Conservation (phyloP, 2,888 invertebrate species). For the Campoletis raptor region DNA sequence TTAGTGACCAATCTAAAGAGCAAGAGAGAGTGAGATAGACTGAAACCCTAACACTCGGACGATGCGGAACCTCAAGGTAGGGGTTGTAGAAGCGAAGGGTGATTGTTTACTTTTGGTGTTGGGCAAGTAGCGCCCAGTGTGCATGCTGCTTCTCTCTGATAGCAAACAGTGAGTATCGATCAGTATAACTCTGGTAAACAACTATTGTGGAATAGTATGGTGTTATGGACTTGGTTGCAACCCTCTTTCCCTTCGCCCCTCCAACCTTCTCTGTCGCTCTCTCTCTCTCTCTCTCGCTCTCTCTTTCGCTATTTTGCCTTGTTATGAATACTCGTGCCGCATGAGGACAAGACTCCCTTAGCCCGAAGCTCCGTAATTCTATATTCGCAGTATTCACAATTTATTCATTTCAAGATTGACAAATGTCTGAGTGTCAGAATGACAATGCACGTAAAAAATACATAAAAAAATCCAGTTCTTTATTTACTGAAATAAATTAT, state of each 20-base stretch:
- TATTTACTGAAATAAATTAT: not conserved
- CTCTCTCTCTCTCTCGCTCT: not conserved
- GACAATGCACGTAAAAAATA: not conserved
- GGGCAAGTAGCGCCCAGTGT: constrained; percentile 83
- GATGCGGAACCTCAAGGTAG: constrained; percentile 66
- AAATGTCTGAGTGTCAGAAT: not conserved
- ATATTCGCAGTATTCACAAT: constrained; percentile 79
- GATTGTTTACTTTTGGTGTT: constrained; percentile 83
- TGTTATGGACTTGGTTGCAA: constrained; percentile 76
- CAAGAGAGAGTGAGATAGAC: constrained; percentile 47
- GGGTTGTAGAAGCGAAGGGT: constrained; percentile 70
- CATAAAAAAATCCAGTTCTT: not conserved
- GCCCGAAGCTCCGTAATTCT: constrained; percentile 75
- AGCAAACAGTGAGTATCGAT: constrained; percentile 84
- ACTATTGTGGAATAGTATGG: constrained; percentile 83
- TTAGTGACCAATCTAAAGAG: constrained; percentile 51
- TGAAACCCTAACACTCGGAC: constrained; percentile 60
- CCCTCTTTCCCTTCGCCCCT: constrained; percentile 67
- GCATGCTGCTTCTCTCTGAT: constrained; percentile 83
- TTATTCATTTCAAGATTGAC: constrained; percentile 79
- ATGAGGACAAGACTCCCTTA: constrained; percentile 31
- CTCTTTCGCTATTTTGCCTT: not conserved
- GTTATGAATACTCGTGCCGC: constrained; percentile 46
- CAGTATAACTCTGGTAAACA: constrained; percentile 84
- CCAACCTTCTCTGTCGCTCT: constrained; percentile 44